Percentiles rank a stretch among this genome's conserved stretches.
phyloP scores from a whole-genome alignment of 2,797 vertebrate species.

The Astyanax mexicanus region DNA sequence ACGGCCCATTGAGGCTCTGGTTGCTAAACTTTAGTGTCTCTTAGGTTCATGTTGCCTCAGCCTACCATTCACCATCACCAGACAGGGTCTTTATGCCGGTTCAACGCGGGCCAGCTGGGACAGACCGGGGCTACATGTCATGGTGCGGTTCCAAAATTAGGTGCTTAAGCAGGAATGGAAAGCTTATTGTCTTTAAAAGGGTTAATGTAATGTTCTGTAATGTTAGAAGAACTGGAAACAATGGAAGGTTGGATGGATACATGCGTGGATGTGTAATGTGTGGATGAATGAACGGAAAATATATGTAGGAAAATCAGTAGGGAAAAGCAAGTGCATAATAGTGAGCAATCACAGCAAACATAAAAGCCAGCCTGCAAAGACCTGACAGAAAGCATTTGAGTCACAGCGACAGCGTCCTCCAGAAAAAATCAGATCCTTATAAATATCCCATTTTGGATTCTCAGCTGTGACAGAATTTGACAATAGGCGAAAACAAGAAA shows the following conservation, averaged over 20 bases:
- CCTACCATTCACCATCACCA: too few species aligned
- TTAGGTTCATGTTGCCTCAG: too few species aligned
- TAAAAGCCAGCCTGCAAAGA: background rate
- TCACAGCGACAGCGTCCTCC: background rate
- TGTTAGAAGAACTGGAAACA: too few species aligned
- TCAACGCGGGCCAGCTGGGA: too few species aligned
- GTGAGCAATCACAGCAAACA: background rate
- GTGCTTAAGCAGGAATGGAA: too few species aligned
- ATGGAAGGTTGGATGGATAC: background rate
- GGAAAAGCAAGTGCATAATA: background rate
- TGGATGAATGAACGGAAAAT: constrained; percentile 48
- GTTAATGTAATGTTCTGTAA: too few species aligned
- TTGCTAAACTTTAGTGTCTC: too few species aligned
- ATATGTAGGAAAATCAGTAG: background rate
- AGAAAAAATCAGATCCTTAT: constrained; percentile 7
- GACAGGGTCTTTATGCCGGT: too few species aligned
- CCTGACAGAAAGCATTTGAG: constrained; percentile 2
- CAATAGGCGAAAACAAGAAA: constrained; percentile 6
- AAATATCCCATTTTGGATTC: constrained; percentile 11
- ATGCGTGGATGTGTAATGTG: background rate
- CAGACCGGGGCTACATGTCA: too few species aligned
- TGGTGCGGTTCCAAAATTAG: too few species aligned
- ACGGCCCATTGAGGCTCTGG: too few species aligned
- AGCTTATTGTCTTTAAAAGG: too few species aligned
- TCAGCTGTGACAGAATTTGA: constrained; percentile 14